phyloP scores from a whole-genome alignment of 2,113 vertebrate species.

The Pachyramphus minor region DNA sequence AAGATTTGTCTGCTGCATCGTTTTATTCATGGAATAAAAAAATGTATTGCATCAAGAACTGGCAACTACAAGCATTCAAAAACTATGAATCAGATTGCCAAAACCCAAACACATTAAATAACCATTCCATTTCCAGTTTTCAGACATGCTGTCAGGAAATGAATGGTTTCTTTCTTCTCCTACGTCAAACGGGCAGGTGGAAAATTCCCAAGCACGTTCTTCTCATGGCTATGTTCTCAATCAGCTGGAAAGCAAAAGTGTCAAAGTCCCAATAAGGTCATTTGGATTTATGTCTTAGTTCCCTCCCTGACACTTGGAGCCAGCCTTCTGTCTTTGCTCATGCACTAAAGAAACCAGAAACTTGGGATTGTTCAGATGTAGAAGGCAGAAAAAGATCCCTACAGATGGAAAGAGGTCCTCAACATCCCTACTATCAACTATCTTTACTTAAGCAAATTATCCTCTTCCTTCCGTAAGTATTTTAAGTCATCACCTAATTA shows the following conservation, averaged over 20 bases:
- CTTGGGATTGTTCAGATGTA: not conserved
- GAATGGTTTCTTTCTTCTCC: conserved; percentile 11
- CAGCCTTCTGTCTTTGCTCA: not conserved
- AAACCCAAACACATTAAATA: conserved; percentile 24
- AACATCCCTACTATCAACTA: not conserved
- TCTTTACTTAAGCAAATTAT: not conserved
- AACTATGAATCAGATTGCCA: conserved; percentile 10
- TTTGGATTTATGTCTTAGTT: not conserved
- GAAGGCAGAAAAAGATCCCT: not conserved
- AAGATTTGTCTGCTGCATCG: not conserved
- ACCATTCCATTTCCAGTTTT: conserved; percentile 26
- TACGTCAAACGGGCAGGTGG: conserved; percentile 15
- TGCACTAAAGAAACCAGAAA: not conserved
- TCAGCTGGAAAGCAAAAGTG: conserved; percentile 4
- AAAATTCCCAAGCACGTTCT: conserved; percentile 33
- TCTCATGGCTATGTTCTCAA: not conserved
- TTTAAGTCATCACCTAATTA: not conserved
- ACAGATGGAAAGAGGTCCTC: not conserved
- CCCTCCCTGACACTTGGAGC: not conserved
- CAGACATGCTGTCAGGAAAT: conserved; percentile 18
- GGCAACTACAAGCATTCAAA: conserved; percentile 9
- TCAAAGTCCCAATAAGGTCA: not conserved
- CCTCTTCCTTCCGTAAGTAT: not conserved
- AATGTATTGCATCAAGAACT: not conserved
- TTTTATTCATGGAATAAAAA: not conserved